Evolutionary conservation across 2,888 invertebrate species (phyloP).

Genomic region (Drosophila putrida): DNA sequence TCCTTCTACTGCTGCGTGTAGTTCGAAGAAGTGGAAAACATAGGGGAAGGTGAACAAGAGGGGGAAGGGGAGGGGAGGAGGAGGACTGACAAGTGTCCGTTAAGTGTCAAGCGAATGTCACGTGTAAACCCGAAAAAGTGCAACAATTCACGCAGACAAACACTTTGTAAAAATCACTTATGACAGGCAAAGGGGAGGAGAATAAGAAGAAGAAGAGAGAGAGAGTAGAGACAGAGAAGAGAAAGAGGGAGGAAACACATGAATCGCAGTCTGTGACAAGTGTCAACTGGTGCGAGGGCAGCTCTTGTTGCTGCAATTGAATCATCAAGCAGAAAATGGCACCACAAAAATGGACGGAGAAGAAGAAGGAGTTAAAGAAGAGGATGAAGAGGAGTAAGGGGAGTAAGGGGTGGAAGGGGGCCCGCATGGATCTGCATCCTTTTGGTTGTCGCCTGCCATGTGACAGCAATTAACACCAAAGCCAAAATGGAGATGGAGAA

Average conservation of each 20-base stretch:
- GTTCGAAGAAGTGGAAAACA: not conserved
- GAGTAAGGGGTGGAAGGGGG: not conserved
- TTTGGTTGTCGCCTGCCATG: slow-evolving; percentile 63
- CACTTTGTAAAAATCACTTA: slow-evolving; percentile 74
- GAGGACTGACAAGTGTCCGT: slow-evolving; percentile 60
- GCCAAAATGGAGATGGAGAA: slow-evolving; percentile 49
- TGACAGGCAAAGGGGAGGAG: slow-evolving; percentile 45
- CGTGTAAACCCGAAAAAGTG: slow-evolving; percentile 54
- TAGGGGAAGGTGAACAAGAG: too few relatives aligned
- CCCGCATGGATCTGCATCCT: slow-evolving; percentile 60
- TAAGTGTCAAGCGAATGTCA: slow-evolving; percentile 70
- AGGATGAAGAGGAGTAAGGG: too few relatives aligned
- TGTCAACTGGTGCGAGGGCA: slow-evolving; percentile 29
- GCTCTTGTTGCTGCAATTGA: slow-evolving; percentile 56
- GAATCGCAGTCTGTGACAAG: slow-evolving; percentile 47
- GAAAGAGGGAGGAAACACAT: slow-evolving; percentile 10
- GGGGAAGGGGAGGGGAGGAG: not conserved
- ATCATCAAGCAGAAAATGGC: slow-evolving; percentile 60
- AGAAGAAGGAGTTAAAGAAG: not conserved
- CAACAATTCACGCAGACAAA: slow-evolving; percentile 66
- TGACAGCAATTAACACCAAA: slow-evolving; percentile 79
- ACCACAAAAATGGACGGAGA: slow-evolving; percentile 16
- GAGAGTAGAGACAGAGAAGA: too few relatives aligned
- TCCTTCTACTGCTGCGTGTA: not conserved
- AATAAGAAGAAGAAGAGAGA: not conserved